phyloP scores from a whole-genome alignment of 2,113 vertebrate genomes.

The Scomber scombrus region DNA sequence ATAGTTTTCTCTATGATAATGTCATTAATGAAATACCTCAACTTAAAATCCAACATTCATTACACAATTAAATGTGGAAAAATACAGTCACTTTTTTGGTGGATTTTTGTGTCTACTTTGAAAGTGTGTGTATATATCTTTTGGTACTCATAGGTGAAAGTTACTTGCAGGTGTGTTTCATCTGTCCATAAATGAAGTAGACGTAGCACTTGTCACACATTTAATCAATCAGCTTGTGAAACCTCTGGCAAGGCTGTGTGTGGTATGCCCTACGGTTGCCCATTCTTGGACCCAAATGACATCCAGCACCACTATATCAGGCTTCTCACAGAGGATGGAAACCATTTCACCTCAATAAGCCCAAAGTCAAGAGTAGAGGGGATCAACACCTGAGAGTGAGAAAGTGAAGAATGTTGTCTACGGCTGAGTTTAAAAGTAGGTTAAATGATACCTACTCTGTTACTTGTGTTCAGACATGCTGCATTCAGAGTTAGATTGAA shows the following conservation, averaged over 20 bases:
- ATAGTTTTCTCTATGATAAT: not conserved
- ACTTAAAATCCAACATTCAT: not conserved
- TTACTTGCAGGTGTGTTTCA: conserved; percentile 24
- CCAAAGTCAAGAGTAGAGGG: not conserved
- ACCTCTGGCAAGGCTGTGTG: conserved; percentile 16
- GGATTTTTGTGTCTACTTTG: not conserved
- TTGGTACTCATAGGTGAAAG: conserved; percentile 17
- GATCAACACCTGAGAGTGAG: conserved; percentile 3
- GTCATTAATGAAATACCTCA: not conserved
- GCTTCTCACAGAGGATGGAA: conserved; percentile 29
- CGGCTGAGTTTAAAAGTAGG: not conserved
- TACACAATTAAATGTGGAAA: not conserved
- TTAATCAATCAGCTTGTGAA: conserved; percentile 48
- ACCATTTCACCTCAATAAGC: conserved; percentile 34
- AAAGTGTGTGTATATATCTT: not conserved
- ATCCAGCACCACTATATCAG: conserved; percentile 47
- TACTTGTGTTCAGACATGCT: too few relatives aligned
- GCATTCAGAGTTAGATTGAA: too few relatives aligned
- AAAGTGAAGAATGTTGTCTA: too few relatives aligned
- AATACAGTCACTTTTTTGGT: not conserved
- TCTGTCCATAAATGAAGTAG: conserved; percentile 47
- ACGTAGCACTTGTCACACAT: conserved; percentile 51
- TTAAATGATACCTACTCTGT: not conserved
- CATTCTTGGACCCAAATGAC: conserved; percentile 39
- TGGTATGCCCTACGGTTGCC: conserved; percentile 27